Evolutionary conservation across 2,888 invertebrate genomes (phyloP).

Genomic region (Amphipyra tragopoginis): DNA sequence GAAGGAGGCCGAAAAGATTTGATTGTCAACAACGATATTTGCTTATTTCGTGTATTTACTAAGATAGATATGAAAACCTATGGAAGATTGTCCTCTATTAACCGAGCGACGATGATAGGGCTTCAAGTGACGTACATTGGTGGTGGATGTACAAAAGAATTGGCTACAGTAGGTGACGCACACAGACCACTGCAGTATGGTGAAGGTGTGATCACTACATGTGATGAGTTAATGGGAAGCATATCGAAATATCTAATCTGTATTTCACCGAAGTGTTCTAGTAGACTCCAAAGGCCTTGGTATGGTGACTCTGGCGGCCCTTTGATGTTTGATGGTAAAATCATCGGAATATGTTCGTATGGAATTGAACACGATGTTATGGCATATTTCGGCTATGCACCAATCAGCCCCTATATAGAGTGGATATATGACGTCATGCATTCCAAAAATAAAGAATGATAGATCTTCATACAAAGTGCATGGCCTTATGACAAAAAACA

Average conservation of each 20-base stretch:
- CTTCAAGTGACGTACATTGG: conserved; percentile 20
- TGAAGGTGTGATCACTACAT: not conserved
- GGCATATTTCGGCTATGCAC: not conserved
- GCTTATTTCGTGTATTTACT: conserved; percentile 2
- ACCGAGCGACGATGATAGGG: conserved; percentile 6
- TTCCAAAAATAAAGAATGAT: not conserved
- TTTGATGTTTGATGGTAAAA: conserved; percentile 3
- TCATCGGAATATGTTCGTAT: conserved; percentile 5
- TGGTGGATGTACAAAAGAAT: not conserved
- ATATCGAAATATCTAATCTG: conserved; percentile 3
- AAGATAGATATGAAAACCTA: not conserved
- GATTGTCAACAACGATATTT: conserved; percentile 9
- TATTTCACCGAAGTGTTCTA: not conserved
- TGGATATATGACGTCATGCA: conserved; percentile 5
- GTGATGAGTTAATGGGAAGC: not conserved
- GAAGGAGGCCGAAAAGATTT: not conserved
- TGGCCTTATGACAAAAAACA: no score
- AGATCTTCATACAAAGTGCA: no score
- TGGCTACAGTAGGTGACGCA: not conserved
- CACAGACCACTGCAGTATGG: conserved; percentile 5
- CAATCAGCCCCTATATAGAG: conserved; percentile 9
- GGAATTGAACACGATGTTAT: not conserved
- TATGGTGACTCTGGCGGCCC: conserved; percentile 11
- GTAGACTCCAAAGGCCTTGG: not conserved
- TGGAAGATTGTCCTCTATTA: conserved; percentile 1